Conservation (phyloP, 2,888 invertebrate genomes). For the Tenthredo notha region DNA sequence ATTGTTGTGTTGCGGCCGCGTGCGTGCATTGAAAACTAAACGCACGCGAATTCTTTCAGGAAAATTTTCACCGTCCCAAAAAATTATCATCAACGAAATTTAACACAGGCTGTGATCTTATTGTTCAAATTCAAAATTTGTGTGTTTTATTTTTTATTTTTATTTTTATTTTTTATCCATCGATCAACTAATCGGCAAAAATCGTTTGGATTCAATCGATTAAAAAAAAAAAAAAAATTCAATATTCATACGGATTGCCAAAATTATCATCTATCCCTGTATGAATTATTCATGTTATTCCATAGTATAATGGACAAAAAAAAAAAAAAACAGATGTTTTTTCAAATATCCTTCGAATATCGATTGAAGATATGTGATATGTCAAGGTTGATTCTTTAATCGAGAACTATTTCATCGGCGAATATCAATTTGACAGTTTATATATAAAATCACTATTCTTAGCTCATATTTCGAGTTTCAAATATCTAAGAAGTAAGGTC, state of each 20-base stretch:
- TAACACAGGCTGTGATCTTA: not conserved
- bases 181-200: not conserved
- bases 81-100: not conserved
- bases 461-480: not conserved
- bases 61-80: not conserved
- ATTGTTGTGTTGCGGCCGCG: not conserved
- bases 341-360: not conserved
- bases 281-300: not conserved
- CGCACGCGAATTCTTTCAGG: not conserved
- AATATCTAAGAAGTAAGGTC: not conserved
- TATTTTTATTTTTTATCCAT: not conserved
- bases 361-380: not conserved
- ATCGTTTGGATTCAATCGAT: not conserved
- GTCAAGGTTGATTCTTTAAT: slow-evolving; percentile 19
- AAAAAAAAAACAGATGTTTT: not conserved
- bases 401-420: not conserved
- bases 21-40: not conserved
- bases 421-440: not conserved
- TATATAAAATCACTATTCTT: not conserved
- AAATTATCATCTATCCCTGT: not conserved
- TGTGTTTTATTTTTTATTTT: not conserved
- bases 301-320: not conserved
- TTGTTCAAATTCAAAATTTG: not conserved
- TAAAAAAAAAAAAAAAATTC: no score
- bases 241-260: not conserved